A percentile compares a stretch with the other conserved stretches of the same genome.
Evolutionary conservation across 37 sponge, comb jelly and placozoan genomes (phyloP).

Genomic region (Halisarca cf. caerulea): DNA sequence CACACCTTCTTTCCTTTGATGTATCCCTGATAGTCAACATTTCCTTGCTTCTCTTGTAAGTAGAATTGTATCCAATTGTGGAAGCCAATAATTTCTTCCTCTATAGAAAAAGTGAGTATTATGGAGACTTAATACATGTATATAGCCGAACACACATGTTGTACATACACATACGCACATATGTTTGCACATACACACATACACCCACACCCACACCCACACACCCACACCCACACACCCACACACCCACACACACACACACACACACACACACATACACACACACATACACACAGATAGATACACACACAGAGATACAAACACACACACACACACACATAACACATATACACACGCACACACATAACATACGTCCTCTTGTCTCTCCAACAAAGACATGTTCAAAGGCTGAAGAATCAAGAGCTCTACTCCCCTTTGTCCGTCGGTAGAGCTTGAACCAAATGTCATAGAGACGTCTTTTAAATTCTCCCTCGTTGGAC

Average conservation of each 20-base stretch:
- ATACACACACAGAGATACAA: conserved; percentile 32
- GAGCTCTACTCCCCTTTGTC: conserved; percentile 47
- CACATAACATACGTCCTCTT: conserved; percentile 43
- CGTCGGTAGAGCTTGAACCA: conserved; percentile 92
- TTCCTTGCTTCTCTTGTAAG: conserved; percentile 85
- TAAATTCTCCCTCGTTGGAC: conserved; percentile 58
- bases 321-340: conserved; percentile 44
- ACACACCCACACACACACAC: too few relatives aligned
- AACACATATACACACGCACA: conserved; percentile 43
- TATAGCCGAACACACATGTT: too few relatives aligned
- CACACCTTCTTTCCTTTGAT: conserved; percentile 64
- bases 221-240: too few relatives aligned
- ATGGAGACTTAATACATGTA: too few relatives aligned
- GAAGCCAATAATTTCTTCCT: conserved; percentile 74
- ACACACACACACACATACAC: conserved; percentile 28
- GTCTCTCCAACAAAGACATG: conserved; percentile 97
- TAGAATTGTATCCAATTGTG: conserved; percentile 98
- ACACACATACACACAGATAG: conserved; percentile 31
- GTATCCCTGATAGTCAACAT: conserved; percentile 94
- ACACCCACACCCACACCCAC: too few relatives aligned
- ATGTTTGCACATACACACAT: too few relatives aligned
- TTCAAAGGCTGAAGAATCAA: conserved; percentile 93
- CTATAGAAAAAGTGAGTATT: neutral
- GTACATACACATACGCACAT: too few relatives aligned
- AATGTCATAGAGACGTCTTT: conserved; percentile 78